phyloP scores from a whole-genome alignment of 2,888 invertebrate genomes.

The Leptinotarsa peninsularis region DNA sequence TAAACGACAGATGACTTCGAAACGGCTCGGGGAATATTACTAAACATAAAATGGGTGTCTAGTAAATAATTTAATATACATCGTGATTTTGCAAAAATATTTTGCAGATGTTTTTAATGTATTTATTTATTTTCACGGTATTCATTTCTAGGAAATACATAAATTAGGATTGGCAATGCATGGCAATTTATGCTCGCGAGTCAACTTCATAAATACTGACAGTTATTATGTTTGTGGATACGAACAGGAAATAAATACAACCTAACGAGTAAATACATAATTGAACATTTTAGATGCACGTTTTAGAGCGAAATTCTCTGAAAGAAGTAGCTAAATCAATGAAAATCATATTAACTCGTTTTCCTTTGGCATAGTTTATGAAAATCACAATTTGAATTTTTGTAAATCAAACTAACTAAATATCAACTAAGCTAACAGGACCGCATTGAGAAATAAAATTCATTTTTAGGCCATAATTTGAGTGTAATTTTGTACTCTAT shows the following conservation, averaged over 20 bases:
- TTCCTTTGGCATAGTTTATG: too few species aligned
- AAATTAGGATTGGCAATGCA: neutral
- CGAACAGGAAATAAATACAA: neutral
- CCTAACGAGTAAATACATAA: neutral
- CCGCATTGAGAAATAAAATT: too few species aligned
- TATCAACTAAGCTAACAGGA: too few species aligned
- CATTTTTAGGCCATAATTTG: too few species aligned
- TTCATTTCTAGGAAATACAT: neutral
- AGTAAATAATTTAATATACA: constrained; percentile 11
- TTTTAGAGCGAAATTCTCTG: neutral
- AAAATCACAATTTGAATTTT: too few species aligned
- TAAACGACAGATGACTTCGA: constrained; percentile 13
- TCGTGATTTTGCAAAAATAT: constrained; percentile 15
- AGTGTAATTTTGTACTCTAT: too few species aligned
- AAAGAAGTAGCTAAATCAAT: too few species aligned
- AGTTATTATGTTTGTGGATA: neutral
- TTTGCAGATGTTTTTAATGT: constrained; percentile 8
- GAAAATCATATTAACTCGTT: too few species aligned
- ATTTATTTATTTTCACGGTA: constrained; percentile 15
- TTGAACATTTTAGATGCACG: neutral
- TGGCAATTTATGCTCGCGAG: neutral
- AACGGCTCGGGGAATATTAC: neutral
- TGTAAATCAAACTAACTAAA: too few species aligned
- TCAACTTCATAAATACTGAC: neutral
- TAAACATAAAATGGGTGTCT: neutral